Percentiles rank a stretch among this genome's conserved stretches.
phyloP scores from a whole-genome alignment of 2,888 invertebrate species.

The Villa cingulata region DNA sequence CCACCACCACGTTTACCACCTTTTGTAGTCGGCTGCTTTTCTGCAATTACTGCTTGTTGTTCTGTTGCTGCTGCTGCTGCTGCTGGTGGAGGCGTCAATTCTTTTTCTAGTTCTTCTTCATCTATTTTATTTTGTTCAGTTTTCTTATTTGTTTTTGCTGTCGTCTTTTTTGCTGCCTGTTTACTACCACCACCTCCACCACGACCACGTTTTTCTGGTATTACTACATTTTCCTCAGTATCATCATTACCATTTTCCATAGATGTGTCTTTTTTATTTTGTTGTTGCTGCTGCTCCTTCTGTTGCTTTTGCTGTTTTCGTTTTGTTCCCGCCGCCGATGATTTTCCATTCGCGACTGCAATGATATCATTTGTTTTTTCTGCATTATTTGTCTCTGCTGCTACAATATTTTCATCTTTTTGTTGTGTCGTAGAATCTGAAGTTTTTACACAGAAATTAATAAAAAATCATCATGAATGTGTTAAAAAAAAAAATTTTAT shows the following conservation, averaged over 20 bases:
- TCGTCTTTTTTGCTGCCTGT: background rate
- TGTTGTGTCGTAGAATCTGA: background rate
- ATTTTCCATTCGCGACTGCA: too few species aligned
- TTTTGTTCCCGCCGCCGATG: background rate
- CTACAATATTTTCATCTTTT: background rate
- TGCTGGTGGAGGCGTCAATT: too few species aligned
- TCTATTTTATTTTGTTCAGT: background rate
- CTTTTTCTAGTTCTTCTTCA: too few species aligned
- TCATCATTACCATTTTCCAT: background rate
- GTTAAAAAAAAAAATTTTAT: too few species aligned
- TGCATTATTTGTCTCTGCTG: background rate
- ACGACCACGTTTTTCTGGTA: background rate
- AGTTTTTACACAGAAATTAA: too few species aligned
- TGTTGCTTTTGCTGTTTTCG: background rate
- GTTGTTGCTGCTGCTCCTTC: too few species aligned
- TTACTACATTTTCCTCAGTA: background rate
- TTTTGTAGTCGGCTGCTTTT: too few species aligned
- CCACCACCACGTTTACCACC: background rate
- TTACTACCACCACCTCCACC: background rate
- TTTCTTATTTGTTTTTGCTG: background rate
- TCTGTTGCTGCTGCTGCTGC: background rate
- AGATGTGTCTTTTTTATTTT: background rate
- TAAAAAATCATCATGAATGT: too few species aligned
- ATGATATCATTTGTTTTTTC: too few species aligned
- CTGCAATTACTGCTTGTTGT: background rate